These are phyloP conservation scores for Mormyrus proboscirostris DNA, from an alignment of 2,797 vertebrate genomes.

Conservation along the genomic window DNA sequence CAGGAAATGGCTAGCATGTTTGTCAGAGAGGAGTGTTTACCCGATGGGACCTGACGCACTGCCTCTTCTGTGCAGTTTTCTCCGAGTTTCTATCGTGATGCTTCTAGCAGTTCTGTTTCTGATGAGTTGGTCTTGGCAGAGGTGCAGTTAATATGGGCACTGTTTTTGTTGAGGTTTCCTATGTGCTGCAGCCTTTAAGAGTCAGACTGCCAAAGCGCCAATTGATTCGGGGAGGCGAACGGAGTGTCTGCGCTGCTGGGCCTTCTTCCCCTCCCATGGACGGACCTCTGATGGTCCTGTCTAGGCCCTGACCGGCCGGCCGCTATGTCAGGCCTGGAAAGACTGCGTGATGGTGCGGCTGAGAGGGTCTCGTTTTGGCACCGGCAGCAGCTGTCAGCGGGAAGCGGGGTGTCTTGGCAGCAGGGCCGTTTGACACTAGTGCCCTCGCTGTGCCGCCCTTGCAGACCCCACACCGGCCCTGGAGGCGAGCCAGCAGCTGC, in stretches of 20 bases:
- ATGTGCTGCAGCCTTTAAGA: background rate
- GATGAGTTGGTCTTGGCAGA: background rate
- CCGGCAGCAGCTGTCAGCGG: background rate
- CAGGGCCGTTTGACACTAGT: background rate
- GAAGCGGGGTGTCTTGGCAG: background rate
- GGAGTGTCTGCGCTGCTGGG: background rate
- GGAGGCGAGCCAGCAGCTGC: slow-evolving; percentile 79
- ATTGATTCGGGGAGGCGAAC: background rate
- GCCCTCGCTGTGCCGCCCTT: background rate
- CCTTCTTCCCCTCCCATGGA: background rate
- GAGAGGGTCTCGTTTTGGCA: background rate
- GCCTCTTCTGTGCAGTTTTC: background rate
- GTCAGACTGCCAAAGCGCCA: background rate
- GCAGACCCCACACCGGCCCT: slow-evolving; percentile 75
- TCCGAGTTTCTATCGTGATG: background rate
- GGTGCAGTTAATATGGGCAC: background rate
- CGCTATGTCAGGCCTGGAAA: background rate
- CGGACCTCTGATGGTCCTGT: background rate
- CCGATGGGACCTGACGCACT: background rate
- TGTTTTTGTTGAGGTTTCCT: background rate
- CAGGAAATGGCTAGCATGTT: background rate
- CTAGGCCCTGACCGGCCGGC: background rate
- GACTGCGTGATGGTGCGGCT: background rate
- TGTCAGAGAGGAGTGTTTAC: background rate
- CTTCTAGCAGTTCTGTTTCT: background rate